These are phyloP conservation scores for Elgaria multicarinata DNA, from an alignment of 2,113 vertebrate genomes.

Conservation along the genomic window DNA sequence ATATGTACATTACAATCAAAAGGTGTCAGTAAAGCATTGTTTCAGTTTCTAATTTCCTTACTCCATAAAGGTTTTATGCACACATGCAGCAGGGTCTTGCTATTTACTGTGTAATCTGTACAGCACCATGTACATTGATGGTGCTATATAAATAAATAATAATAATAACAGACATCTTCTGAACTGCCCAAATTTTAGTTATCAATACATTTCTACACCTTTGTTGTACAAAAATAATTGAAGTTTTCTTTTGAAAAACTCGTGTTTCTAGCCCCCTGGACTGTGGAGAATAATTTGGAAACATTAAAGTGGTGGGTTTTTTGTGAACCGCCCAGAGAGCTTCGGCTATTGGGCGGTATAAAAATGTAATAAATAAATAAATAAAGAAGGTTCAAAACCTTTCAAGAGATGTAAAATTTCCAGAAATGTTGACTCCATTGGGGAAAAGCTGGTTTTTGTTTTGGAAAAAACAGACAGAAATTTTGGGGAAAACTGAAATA, in stretches of 20 bases:
- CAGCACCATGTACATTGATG: too few relatives aligned
- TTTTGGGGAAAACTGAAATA: too few relatives aligned
- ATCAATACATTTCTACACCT: background rate
- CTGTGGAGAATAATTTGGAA: background rate
- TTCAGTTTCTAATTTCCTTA: background rate
- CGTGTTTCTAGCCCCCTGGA: background rate
- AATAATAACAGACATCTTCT: too few relatives aligned
- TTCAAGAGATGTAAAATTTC: background rate
- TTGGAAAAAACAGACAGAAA: too few relatives aligned
- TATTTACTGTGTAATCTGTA: too few relatives aligned
- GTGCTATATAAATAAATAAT: too few relatives aligned
- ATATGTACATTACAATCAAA: background rate
- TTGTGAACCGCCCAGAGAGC: too few relatives aligned
- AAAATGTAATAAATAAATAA: too few relatives aligned
- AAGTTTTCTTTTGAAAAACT: background rate
- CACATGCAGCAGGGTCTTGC: too few relatives aligned
- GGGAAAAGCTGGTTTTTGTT: too few relatives aligned
- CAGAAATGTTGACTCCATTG: background rate
- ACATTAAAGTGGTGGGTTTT: background rate
- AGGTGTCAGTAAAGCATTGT: background rate
- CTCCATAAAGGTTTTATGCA: background rate
- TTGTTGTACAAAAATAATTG: background rate
- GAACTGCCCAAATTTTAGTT: background rate
- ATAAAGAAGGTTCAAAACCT: background rate
- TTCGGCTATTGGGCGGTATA: too few relatives aligned